Base-by-base conservation (phyloP, 2,113 vertebrate species). In the Xiphorhynchus elegans region DNA sequence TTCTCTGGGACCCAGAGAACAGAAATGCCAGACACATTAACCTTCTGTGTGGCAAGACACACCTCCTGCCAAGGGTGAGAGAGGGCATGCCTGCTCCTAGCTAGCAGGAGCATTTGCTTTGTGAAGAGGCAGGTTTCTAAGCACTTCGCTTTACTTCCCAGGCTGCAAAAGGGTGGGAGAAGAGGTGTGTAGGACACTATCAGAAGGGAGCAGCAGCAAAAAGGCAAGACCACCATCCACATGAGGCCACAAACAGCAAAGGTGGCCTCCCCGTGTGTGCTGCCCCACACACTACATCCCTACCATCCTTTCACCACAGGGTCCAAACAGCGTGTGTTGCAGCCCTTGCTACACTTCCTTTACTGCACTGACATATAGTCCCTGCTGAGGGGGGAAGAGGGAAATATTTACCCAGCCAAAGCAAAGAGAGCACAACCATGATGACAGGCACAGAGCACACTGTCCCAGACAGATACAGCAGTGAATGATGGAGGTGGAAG, bases 241-340 rank as follows among this genome's bases (percentile, higher is more conserved):
- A 0, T 16, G 13, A 85, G 82, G 47, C 20, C 75, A 49, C 1
- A 5, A 39, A 63, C 10, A 13, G 31, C 25, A n/a, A 1, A 42
- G 17, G 50, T 58, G 42, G 26, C 50, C 44, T 64, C 40, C 31
- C 67, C n/a, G 37, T 2, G 1, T 0, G 0, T 47, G 7, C 55
- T 84, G 69, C 37, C 37, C 37, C 15, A 3, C 55, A 46, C 10
- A 19, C 17, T 28, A 19, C 0, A 0, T 76, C 56, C 55, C 84
- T 33, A 26, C 68, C 56, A 26, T 25, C 17, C 47, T 47, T 50
- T 42, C 29, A 52, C 11, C 1, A 6, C 10, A 17, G 19, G 4
- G 25, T 31, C 59, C 73, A 74, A 62, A 14, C 26, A 69, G 33
- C 1, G 1, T 7, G 28, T 29, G 6, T 40, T 9, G 24, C 40